Conservation (phyloP, 2,888 invertebrate species). For the Dryadula phaetusa region DNA sequence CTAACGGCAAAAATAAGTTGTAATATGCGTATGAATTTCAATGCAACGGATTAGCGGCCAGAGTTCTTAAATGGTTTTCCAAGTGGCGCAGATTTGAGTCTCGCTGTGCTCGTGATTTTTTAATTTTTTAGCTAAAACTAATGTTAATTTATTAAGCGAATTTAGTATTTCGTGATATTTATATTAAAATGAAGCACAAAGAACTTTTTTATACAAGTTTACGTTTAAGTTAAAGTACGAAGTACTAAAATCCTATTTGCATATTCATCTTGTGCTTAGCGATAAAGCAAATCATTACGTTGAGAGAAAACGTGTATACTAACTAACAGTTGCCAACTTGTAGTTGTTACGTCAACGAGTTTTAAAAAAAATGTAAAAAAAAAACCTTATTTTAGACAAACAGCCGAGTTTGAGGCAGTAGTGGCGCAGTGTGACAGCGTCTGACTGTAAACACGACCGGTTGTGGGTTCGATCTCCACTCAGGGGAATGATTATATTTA, state of each 20-base stretch:
- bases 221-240: constrained; percentile 1
- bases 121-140: neutral
- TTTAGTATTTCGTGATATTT: neutral
- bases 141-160: neutral
- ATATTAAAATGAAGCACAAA: neutral
- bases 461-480: too few relatives aligned
- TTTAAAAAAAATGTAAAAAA: neutral
- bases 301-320: constrained; percentile 4
- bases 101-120: too few relatives aligned
- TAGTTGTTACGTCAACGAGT: neutral
- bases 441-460: too few relatives aligned
- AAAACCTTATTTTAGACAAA: neutral
- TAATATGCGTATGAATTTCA: too few relatives aligned
- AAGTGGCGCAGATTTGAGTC: too few relatives aligned
- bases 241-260: constrained; percentile 19
- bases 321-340: neutral
- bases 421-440: too few relatives aligned
- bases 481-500: too few relatives aligned
- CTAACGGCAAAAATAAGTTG: too few relatives aligned
- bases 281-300: constrained; percentile 20
- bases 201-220: constrained; percentile 6
- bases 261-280: constrained; percentile 15
- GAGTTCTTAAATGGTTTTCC: too few relatives aligned
- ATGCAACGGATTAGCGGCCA: too few relatives aligned
- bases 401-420: too few relatives aligned